Evolutionary conservation across 2,797 vertebrate species (phyloP), one percentile per base, ranked within the genome.

Genomic region (Pseudopleuronectes americanus): DNA sequence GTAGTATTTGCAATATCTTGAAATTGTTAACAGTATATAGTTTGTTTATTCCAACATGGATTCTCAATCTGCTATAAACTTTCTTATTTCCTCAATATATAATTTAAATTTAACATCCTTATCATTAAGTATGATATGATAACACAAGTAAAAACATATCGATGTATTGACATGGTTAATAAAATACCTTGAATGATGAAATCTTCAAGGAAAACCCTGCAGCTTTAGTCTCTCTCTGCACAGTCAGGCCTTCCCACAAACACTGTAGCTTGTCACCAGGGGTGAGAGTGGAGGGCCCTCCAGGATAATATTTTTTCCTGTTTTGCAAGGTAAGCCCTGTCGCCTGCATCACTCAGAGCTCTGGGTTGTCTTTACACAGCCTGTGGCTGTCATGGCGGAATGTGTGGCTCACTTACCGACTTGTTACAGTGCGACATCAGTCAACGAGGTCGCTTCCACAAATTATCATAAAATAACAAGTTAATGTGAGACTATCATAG

Each of bases 391-490:
- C 62, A 14, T 21, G 64, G n/a, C 49, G 57, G 66, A 76, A 56
- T 73, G 64, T 33, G 12, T 31, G 19, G 28, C 58, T 31, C 24
- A 53, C 62, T 65, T 23, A n/a, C 1, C 12, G 67, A 68, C 53
- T 64, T 47, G 56, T 79, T 55, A 8, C 52, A 53, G 31, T 51
- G 12, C 16, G 45, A 57, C 36, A 4, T 54, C 48, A 54, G n/a
- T 57, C 56, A 70, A 3, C n/a, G 48, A 51, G 45, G 6, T n/a
- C 21, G 13, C 38, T 48, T 26, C 33, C 21, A 5, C 54, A 63
- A 53, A 55, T 21, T 21, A 26, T 21, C 57, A 23, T 8, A 26
- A 19, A 57, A 61, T 36, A 1, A 52, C 52, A 3, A 64, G 43
- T 23, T 22, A n/a, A 43, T 7, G 2, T 6, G 12, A 16, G 31